Conservation (phyloP, 2,888 invertebrate species). For the Ernsta delagoae region DNA sequence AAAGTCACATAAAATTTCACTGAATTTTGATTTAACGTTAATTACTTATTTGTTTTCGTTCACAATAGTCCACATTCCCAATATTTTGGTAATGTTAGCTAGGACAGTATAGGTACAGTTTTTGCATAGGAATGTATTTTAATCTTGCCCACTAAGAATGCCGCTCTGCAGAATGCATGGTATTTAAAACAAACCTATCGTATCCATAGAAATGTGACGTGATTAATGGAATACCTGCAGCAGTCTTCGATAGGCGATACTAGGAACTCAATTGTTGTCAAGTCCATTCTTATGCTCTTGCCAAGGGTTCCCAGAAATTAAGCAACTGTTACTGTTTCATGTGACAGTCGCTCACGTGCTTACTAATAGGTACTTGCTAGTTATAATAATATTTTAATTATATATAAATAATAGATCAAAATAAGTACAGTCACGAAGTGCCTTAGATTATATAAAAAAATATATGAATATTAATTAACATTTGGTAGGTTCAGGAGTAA, state of each 20-base stretch:
- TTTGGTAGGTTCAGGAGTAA: too few species aligned
- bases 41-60: too few species aligned
- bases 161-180: slow-evolving; percentile 6
- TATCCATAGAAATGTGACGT: slow-evolving; percentile 8
- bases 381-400: too few species aligned
- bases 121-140: too few species aligned
- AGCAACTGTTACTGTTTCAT: slow-evolving; percentile 10
- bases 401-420: too few species aligned
- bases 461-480: too few species aligned
- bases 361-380: background rate
- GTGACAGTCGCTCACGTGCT: slow-evolving; percentile 12
- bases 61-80: slow-evolving; percentile 27
- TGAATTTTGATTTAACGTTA: too few species aligned
- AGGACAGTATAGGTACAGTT: too few species aligned
- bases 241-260: slow-evolving; percentile 13
- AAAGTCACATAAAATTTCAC: too few species aligned
- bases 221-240: slow-evolving; percentile 20
- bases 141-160: background rate
- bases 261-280: slow-evolving; percentile 31
- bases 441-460: too few species aligned
- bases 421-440: too few species aligned
- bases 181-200: slow-evolving; percentile 18
- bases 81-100: too few species aligned
- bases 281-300: slow-evolving; percentile 10
- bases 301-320: slow-evolving; percentile 27